A percentile compares a stretch with the other conserved stretches of the same genome.
These are phyloP conservation scores for Diabrotica virgifera DNA, from an alignment of 1,140 invertebrate genomes.

Conservation along the genomic window DNA sequence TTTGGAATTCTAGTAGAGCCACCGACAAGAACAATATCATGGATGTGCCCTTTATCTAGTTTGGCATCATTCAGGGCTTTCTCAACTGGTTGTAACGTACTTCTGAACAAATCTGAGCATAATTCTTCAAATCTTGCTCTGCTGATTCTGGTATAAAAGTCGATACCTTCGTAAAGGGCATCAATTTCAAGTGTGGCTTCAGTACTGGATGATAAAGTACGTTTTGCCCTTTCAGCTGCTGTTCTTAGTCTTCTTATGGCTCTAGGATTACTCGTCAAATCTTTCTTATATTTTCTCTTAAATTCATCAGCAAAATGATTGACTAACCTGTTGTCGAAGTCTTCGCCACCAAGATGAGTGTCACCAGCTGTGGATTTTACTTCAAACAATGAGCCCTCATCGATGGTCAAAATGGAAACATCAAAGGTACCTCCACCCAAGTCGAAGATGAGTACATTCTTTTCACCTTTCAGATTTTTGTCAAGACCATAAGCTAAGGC, in stretches of 20 bases:
- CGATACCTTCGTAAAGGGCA: constrained; percentile 51
- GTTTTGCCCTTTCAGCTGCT: constrained; percentile 70
- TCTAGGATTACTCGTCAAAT: constrained; percentile 50
- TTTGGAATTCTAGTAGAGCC: constrained; percentile 65
- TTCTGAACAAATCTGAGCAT: constrained; percentile 54
- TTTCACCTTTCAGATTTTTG: constrained; percentile 59
- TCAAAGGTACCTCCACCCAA: constrained; percentile 59
- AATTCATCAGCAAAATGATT: constrained; percentile 59
- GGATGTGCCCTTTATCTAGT: constrained; percentile 61
- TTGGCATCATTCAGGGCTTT: constrained; percentile 66
- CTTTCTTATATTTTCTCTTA: constrained; percentile 52
- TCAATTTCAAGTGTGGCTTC: constrained; percentile 55
- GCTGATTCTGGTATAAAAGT: constrained; percentile 55
- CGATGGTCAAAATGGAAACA: constrained; percentile 71
- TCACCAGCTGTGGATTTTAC: constrained; percentile 63
- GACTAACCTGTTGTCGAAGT: constrained; percentile 75
- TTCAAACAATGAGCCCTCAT: constrained; percentile 68
- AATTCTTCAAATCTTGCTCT: constrained; percentile 59
- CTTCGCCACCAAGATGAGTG: constrained; percentile 65
- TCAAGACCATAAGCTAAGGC: constrained; percentile 78
- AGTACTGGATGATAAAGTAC: constrained; percentile 53
- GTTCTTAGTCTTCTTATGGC: constrained; percentile 62
- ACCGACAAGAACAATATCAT: constrained; percentile 70
- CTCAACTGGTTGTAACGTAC: constrained; percentile 55
- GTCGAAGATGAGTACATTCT: constrained; percentile 56